These are phyloP conservation scores for Oryzias dopingdopingensis DNA, from an alignment of 2,797 vertebrate genomes.

Conservation along the genomic window DNA sequence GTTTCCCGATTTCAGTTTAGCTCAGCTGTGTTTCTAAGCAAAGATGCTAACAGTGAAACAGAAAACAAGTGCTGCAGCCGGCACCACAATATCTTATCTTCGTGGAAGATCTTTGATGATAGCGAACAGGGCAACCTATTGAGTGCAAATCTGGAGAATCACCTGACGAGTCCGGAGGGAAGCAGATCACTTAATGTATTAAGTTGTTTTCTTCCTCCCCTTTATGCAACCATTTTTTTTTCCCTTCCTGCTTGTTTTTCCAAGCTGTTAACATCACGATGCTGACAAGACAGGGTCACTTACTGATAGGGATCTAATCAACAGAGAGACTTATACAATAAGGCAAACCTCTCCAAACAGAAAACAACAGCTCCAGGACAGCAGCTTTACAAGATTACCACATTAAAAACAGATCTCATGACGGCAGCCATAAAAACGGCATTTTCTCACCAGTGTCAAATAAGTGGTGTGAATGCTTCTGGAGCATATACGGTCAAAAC, in stretches of 20 bases:
- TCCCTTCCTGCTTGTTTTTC: slow-evolving; percentile 42
- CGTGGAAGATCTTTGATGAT: background rate
- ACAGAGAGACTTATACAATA: slow-evolving; percentile 61
- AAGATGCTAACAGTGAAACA: slow-evolving; percentile 13
- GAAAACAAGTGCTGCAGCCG: slow-evolving; percentile 1
- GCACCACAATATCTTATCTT: slow-evolving; percentile 7
- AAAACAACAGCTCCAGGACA: slow-evolving; percentile 39
- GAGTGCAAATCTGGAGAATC: slow-evolving; percentile 21
- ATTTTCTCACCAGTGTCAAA: slow-evolving; percentile 20
- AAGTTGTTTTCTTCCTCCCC: slow-evolving; percentile 36
- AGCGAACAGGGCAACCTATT: slow-evolving; percentile 14
- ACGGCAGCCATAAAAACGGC: slow-evolving; percentile 49
- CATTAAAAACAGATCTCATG: slow-evolving; percentile 59
- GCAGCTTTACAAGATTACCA: slow-evolving; percentile 47
- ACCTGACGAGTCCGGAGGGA: slow-evolving; percentile 23
- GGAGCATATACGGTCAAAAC: slow-evolving; percentile 10
- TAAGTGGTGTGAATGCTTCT: slow-evolving; percentile 36
- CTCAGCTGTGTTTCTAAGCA: slow-evolving; percentile 41
- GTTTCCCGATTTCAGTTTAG: slow-evolving; percentile 65
- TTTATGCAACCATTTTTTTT: slow-evolving; percentile 43
- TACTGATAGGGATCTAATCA: slow-evolving; percentile 56
- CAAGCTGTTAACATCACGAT: slow-evolving; percentile 34
- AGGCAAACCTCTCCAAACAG: slow-evolving; percentile 23
- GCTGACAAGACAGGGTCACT: slow-evolving; percentile 47
- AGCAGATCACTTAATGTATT: slow-evolving; percentile 23